These are phyloP conservation scores for Coracopsis vasa DNA, from an alignment of 2,113 vertebrate genomes.

Conservation along the genomic window DNA sequence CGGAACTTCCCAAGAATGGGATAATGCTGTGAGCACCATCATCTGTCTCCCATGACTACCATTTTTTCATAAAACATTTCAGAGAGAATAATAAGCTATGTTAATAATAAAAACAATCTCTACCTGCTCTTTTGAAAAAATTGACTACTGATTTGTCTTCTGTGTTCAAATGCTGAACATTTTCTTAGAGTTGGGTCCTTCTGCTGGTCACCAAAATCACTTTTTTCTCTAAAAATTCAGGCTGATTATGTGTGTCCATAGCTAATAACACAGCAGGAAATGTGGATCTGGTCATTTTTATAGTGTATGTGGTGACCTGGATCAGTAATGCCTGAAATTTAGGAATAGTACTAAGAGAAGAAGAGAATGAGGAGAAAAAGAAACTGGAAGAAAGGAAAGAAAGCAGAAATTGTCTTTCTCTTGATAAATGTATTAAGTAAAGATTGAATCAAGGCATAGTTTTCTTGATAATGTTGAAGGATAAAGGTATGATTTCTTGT, in stretches of 20 bases:
- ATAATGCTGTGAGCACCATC: background rate
- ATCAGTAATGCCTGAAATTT: background rate
- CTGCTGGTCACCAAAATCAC: background rate
- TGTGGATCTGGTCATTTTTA: background rate
- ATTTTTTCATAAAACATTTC: background rate
- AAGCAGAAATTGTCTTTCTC: background rate
- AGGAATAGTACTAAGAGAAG: background rate
- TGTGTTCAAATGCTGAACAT: background rate
- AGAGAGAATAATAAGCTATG: background rate
- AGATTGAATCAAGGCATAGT: background rate
- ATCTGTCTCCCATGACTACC: background rate
- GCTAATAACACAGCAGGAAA: background rate
- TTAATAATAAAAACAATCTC: background rate
- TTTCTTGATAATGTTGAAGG: background rate
- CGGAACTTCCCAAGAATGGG: background rate
- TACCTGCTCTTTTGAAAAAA: background rate
- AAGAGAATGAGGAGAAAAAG: background rate
- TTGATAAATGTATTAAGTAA: background rate
- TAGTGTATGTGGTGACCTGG: background rate
- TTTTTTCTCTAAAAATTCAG: background rate
- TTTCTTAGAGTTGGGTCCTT: background rate
- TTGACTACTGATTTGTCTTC: background rate
- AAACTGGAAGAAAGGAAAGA: background rate
- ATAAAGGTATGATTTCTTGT: background rate
- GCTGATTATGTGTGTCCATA: background rate